Evolutionary conservation across 2,888 invertebrate genomes (phyloP).

Genomic region (Harpalus rufipes): DNA sequence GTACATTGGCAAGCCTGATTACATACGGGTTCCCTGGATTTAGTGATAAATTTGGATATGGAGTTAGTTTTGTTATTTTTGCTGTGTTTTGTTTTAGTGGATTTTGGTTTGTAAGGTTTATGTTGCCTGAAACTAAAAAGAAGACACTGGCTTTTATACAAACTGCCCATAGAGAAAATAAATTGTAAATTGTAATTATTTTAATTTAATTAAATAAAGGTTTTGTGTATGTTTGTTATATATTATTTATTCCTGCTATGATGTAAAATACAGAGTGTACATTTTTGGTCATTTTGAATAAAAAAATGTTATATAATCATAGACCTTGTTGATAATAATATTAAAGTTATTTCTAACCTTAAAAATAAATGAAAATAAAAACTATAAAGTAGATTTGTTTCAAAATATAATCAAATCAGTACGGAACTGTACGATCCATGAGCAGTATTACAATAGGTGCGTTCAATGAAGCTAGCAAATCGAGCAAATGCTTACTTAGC

Average conservation of each 20-base stretch:
- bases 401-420: too few species aligned
- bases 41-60: constrained; percentile 80
- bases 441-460: too few species aligned
- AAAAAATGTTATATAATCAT: too few species aligned
- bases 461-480: too few species aligned
- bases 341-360: too few species aligned
- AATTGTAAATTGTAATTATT: background rate
- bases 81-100: constrained; percentile 79
- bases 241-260: background rate
- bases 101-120: constrained; percentile 79
- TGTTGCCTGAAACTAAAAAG: constrained; percentile 83
- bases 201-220: background rate
- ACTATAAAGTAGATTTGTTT: too few species aligned
- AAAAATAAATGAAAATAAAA: too few species aligned
- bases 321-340: too few species aligned
- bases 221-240: background rate
- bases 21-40: constrained; percentile 81
- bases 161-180: background rate
- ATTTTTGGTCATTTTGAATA: too few species aligned
- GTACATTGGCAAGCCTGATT: constrained; percentile 80
- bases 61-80: constrained; percentile 81
- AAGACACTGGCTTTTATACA: constrained; percentile 76
- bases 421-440: too few species aligned
- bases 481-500: too few species aligned
- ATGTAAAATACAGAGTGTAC: too few species aligned